phyloP scores from a whole-genome alignment of 1,140 invertebrate genomes.

The Phymastichus coffea region DNA sequence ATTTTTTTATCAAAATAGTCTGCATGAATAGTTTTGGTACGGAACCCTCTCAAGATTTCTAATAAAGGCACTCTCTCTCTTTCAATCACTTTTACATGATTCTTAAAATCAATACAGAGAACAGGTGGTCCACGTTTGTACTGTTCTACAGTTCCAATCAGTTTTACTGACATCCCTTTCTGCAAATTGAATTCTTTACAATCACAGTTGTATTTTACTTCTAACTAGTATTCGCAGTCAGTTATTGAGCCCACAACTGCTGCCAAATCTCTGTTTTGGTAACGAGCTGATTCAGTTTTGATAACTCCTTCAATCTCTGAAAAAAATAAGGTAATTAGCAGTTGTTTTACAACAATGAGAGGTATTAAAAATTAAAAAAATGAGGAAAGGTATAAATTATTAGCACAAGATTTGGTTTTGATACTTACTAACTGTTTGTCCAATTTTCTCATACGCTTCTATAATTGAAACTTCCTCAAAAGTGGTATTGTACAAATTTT shows the following conservation, averaged over 20 bases:
- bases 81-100: too few species aligned
- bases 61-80: too few species aligned
- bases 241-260: not conserved
- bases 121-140: too few species aligned
- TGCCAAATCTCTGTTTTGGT: not conserved
- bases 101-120: too few species aligned
- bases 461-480: too few species aligned
- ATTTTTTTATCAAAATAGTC: too few species aligned
- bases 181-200: not conserved
- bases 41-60: too few species aligned
- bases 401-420: not conserved
- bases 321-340: not conserved
- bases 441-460: not conserved
- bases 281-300: not conserved
- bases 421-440: not conserved
- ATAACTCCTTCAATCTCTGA: not conserved
- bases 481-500: too few species aligned
- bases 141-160: too few species aligned
- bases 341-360: not conserved
- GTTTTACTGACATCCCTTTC: not conserved
- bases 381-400: not conserved
- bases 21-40: too few species aligned
- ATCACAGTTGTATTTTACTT: not conserved
- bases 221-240: not conserved
- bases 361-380: not conserved